Evolutionary conservation across 2,797 vertebrate species (phyloP), one percentile per base, ranked within the genome.

Genomic region (Urosaurus nigricauda): DNA sequence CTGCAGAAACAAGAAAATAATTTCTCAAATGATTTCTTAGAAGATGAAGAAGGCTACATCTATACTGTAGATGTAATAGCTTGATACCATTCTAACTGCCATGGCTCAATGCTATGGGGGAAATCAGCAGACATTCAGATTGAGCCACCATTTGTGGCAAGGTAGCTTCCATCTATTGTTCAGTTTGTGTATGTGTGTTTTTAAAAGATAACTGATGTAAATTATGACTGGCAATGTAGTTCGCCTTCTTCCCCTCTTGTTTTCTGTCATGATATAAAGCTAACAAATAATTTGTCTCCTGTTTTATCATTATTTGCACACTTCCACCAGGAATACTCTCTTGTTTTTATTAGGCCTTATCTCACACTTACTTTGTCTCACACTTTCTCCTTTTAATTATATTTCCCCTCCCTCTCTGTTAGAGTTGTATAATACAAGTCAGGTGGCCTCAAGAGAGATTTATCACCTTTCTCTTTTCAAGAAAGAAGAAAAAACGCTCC

Each of bases 1-100:
- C 98, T 98, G 94, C 0, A 95, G 88, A 91, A 84, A 35, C 0
- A 4, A 2, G 0, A 37, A 79, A n/a, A 26, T 0, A 40, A 4
- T 43, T 85, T 26, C 19, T 91, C 87, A 82, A 12, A 78, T 32
- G 14, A 47, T 79, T 90, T 85, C 81, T 43, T 37, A 7, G 17
- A 29, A 16, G 32, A 71, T 14, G 4, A 71, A 32, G 8, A 12
- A 29, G 47, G 8, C 47, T 9, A 11, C 47, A 51, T 51, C 47
- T 51, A 51, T 8, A 51, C 1, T 51, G 47, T 9, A 51, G 47
- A 51, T 8, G 7, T 51, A 51, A 51, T 51, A 51, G 47, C 9
- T 51, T 51, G 47, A 51, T 1, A 9, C 9, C 47, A 51, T 8
- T 51, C 47, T 51, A 51, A 9, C 47, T 51, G 47, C 47, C 47